Conservation (phyloP, 2,888 invertebrate genomes). For the Parascotia fuliginaria region DNA sequence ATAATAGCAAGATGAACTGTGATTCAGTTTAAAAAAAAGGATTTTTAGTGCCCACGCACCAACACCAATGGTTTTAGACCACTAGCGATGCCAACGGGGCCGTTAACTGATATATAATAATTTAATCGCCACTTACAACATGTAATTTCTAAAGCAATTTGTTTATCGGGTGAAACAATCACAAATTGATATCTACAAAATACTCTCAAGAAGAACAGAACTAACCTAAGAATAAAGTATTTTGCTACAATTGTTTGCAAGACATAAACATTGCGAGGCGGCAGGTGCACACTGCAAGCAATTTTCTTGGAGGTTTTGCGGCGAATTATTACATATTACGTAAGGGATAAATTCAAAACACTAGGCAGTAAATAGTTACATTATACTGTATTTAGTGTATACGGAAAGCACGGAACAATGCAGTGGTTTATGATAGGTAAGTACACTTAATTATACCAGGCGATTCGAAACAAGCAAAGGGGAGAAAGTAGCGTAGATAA, state of each 20-base stretch:
- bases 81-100: too few relatives aligned
- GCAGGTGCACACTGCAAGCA: constrained; percentile 56
- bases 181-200: background rate
- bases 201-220: background rate
- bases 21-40: too few relatives aligned
- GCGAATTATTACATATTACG: constrained; percentile 49
- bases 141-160: too few relatives aligned
- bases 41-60: too few relatives aligned
- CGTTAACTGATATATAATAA: too few relatives aligned
- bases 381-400: too few relatives aligned
- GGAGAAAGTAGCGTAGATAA: background rate
- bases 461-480: background rate
- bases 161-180: too few relatives aligned
- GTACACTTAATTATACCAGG: constrained; percentile 13
- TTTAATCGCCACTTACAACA: too few relatives aligned
- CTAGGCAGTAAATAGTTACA: constrained; percentile 28
- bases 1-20: too few relatives aligned
- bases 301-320: constrained; percentile 48
- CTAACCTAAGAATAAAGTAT: background rate
- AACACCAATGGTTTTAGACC: too few relatives aligned
- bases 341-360: constrained; percentile 39
- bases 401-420: constrained; percentile 10
- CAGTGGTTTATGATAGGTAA: constrained; percentile 16
- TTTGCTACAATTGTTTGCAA: constrained; percentile 33
- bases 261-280: constrained; percentile 47